A percentile compares a stretch with the other conserved stretches of the same genome.
Conservation (phyloP, 1,140 invertebrate genomes). For the Drosophila chauvacae region DNA sequence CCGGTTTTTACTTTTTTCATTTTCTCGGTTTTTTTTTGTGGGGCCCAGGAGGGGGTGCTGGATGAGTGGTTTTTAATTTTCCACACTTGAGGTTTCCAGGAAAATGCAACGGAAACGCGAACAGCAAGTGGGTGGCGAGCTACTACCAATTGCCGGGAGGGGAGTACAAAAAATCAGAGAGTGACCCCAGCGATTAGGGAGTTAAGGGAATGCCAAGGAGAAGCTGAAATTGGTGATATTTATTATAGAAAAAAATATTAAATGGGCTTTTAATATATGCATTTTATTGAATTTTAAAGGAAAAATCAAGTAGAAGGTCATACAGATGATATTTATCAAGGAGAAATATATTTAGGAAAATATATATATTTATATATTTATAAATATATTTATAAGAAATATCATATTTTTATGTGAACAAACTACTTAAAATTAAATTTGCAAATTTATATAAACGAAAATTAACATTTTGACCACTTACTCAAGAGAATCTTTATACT, state of each 20-base stretch:
- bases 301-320: no score
- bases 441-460: background rate
- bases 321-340: no score
- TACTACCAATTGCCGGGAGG: slow-evolving; percentile 24
- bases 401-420: background rate
- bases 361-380: no score
- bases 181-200: background rate
- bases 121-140: slow-evolving; percentile 68
- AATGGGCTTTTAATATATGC: background rate
- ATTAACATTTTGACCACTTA: no score
- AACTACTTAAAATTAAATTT: background rate
- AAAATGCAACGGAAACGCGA: slow-evolving; percentile 70
- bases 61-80: slow-evolving; percentile 71
- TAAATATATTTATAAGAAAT: no score
- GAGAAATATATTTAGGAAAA: no score
- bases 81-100: slow-evolving; percentile 61
- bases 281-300: no score
- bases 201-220: background rate
- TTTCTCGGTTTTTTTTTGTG: background rate
- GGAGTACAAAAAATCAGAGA: background rate
- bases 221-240: background rate
- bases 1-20: background rate
- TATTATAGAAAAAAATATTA: background rate
- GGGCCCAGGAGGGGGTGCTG: background rate
- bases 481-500: no score